Evolutionary conservation across 2,888 invertebrate species (phyloP), one percentile per base, ranked within the genome.

Genomic region (Philonicus albiceps): DNA sequence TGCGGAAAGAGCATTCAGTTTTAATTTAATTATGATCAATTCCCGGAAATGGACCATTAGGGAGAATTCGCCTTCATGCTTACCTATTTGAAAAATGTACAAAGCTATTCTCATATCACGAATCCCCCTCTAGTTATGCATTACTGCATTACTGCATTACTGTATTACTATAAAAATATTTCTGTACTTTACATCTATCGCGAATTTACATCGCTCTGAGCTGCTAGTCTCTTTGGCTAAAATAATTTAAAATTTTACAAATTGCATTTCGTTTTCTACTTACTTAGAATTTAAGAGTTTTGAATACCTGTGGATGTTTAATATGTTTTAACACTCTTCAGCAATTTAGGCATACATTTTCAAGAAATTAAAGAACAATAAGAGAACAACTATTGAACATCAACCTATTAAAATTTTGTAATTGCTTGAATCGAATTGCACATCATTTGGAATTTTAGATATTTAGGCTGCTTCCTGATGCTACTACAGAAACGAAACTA

Each of bases 1-100:
- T 92, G 92, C 90, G 92, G 86, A 91, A 92, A 86, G 92, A 92
- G 88, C 92, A 92, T 89, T 92, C 92, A 53, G 90, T 92, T 85
- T 89, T 92, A 80, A 92, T 92, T 83, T 91, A 90, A 89, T n/a
- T 74, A 19, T 34, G 22, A 64, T 11, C 19, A 64, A 3, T 22
- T 64, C 3, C 27, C 19, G 53, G 55, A 84, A 53, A 73, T 75
- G 83, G 86, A 80, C n/a, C 37, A 80, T 6, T 19, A 72, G 13
- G 16, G 13, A 75, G 3, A n/a, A 34, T 34, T 3, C 27, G 64
- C 27, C 64, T 22, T 64, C 5, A 64, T 27, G 27, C 11, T 49
- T 49, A 64, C 22, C n/a, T 49, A 64, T 64, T n/a, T 64, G 3
- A 64, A 27, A 6, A 64, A 64, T 64, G 64, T 64, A 64, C 64